Evolutionary conservation across 1,140 invertebrate species (phyloP).

Genomic region (Olivierus martensii): DNA sequence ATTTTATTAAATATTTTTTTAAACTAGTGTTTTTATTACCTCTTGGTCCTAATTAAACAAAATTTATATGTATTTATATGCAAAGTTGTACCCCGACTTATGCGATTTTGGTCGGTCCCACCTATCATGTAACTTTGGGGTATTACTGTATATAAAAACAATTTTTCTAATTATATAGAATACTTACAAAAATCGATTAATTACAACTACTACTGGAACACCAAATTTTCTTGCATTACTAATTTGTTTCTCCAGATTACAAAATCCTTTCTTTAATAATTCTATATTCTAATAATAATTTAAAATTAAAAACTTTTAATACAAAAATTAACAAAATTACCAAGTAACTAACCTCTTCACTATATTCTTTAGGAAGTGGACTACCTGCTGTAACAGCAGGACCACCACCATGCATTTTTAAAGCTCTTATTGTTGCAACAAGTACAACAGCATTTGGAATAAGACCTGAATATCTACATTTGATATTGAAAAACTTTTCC

Average conservation of each 20-base stretch:
- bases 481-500: conserved; percentile 99
- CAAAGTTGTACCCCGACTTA: no score
- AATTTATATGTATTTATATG: no score
- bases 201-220: conserved; percentile 86
- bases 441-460: conserved; percentile 77
- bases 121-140: no score
- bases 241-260: conserved; percentile 88
- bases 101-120: no score
- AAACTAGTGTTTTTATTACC: no score
- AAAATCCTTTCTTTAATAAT: conserved; percentile 70
- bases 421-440: conserved; percentile 81
- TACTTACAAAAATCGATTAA: conserved; percentile 72
- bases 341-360: conserved; percentile 36
- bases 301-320: not conserved
- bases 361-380: conserved; percentile 69
- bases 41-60: no score
- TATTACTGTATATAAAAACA: no score
- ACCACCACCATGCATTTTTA: conserved; percentile 98
- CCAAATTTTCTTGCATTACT: conserved; percentile 80
- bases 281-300: conserved; percentile 64
- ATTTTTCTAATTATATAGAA: no score
- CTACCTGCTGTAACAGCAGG: conserved; percentile 70
- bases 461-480: conserved; percentile 78
- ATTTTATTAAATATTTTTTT: no score
- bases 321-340: not conserved